phyloP scores from a whole-genome alignment of 2,113 vertebrate species.

The Nycticorax nycticorax region DNA sequence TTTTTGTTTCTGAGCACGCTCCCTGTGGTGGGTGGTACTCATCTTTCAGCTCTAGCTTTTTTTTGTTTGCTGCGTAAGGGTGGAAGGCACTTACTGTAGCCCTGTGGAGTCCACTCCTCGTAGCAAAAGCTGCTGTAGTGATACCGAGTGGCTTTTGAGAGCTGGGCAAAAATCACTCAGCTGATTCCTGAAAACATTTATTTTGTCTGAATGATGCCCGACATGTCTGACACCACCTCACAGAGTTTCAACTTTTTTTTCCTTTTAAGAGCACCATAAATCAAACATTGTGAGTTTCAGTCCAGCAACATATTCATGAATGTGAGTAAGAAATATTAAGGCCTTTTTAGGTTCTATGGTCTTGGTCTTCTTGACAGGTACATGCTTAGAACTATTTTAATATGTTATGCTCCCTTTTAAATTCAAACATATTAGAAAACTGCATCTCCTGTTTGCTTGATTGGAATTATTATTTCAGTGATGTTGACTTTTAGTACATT shows the following conservation, averaged over 20 bases:
- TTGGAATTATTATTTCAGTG: conserved; percentile 17
- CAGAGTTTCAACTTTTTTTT: neutral
- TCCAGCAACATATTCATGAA: conserved; percentile 6
- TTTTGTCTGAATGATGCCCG: neutral
- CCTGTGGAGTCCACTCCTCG: neutral
- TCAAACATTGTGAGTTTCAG: conserved; percentile 1
- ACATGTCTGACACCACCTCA: neutral
- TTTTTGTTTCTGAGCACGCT: neutral
- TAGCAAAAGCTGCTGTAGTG: neutral
- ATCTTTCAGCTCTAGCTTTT: neutral
- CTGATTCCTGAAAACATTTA: neutral
- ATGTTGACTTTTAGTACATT: neutral
- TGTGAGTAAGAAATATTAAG: conserved; percentile 4
- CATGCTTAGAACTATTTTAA: neutral
- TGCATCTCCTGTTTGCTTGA: conserved; percentile 21
- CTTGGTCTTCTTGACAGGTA: conserved; percentile 13
- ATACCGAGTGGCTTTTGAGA: neutral
- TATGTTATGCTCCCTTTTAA: neutral
- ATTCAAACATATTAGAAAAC: conserved; percentile 2
- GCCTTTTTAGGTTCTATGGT: neutral
- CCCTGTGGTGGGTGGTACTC: neutral
- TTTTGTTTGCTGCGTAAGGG: neutral
- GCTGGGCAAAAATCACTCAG: neutral
- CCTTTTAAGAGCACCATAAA: neutral
- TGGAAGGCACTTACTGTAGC: neutral